Conservation (phyloP, 2,797 vertebrate species). For the Pelobates cultripes region DNA sequence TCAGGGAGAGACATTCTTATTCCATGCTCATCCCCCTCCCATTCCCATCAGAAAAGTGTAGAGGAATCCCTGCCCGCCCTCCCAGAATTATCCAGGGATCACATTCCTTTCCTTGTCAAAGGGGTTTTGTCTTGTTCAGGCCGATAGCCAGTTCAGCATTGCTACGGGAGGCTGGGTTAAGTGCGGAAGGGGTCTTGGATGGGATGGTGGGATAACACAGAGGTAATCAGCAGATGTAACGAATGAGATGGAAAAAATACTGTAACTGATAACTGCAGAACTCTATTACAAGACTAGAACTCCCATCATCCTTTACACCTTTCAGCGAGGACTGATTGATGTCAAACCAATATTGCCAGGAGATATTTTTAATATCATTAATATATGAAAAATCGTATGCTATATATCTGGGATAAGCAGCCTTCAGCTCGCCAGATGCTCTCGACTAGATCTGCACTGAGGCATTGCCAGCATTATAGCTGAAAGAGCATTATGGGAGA, state of each 20-base stretch:
- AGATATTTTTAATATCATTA: too few species aligned
- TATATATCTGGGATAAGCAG: too few species aligned
- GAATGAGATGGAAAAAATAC: background rate
- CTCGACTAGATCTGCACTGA: too few species aligned
- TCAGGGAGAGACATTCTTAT: background rate
- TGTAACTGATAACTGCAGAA: too few species aligned
- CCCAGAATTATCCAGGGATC: slow-evolving; percentile 50
- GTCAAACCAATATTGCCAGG: too few species aligned
- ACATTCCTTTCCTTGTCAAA: slow-evolving; percentile 50
- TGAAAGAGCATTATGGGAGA: too few species aligned
- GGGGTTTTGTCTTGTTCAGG: slow-evolving; percentile 51
- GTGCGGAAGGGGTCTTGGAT: slow-evolving; percentile 3
- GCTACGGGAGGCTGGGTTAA: background rate
- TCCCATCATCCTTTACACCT: too few species aligned
- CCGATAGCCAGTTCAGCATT: slow-evolving; percentile 34
- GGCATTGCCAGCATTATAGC: too few species aligned
- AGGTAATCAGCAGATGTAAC: background rate
- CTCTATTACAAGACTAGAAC: too few species aligned
- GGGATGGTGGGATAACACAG: slow-evolving; percentile 5
- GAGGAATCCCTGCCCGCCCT: slow-evolving; percentile 28
- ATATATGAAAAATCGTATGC: too few species aligned
- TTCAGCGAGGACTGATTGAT: too few species aligned
- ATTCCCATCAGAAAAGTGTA: slow-evolving; percentile 14
- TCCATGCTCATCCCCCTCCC: background rate
- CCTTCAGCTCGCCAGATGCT: too few species aligned